phyloP scores from a whole-genome alignment of 2,113 vertebrate genomes.

The Alces alces region DNA sequence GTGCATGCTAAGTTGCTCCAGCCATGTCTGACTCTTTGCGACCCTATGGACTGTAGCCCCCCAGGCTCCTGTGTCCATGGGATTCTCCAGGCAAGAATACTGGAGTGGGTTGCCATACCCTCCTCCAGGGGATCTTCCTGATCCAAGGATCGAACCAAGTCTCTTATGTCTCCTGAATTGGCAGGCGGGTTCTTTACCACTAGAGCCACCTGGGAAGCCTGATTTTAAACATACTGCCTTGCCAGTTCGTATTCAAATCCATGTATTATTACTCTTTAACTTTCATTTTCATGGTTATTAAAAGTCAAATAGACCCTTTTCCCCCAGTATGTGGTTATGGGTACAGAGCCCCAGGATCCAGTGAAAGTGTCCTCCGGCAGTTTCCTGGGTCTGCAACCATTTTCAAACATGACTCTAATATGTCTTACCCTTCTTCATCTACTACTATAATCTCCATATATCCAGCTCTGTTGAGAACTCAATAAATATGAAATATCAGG shows the following conservation, averaged over 20 bases:
- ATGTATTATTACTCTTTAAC: not conserved
- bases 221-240: not conserved
- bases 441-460: not conserved
- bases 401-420: not conserved
- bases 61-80: not conserved
- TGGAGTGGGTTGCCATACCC: not conserved
- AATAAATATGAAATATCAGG: not conserved
- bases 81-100: not conserved
- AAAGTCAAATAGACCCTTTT: not conserved
- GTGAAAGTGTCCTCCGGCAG: not conserved
- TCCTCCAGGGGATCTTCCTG: not conserved
- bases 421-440: not conserved
- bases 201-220: not conserved
- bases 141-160: not conserved
- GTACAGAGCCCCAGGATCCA: not conserved
- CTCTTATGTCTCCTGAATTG: not conserved
- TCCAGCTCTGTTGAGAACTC: not conserved
- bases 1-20: not conserved
- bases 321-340: not conserved
- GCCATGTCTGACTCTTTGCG: not conserved
- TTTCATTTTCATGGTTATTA: slow-evolving; percentile 1
- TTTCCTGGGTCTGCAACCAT: not conserved
- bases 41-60: not conserved
- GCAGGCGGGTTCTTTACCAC: not conserved
- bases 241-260: not conserved